Percentiles rank a stretch among this genome's conserved stretches.
phyloP scores from a whole-genome alignment of 2,888 invertebrate genomes.

The Lochmaea crataegi region DNA sequence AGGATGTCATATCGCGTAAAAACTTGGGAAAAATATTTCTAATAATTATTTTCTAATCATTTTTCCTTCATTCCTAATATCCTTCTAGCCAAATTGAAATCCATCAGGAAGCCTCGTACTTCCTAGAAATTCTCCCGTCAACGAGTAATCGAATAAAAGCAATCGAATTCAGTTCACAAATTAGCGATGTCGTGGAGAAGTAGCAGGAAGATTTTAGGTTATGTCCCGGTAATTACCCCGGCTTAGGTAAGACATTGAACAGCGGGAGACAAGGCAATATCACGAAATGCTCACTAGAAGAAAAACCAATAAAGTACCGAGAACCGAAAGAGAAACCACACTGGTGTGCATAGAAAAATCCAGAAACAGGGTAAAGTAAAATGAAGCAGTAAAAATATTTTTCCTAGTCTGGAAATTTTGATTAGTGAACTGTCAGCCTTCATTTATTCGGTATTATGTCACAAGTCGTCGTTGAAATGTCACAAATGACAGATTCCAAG shows the following conservation, averaged over 20 bases:
- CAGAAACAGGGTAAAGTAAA: not conserved
- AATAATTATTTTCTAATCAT: too few relatives aligned
- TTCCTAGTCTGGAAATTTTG: too few relatives aligned
- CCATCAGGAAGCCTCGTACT: slow-evolving; percentile 5
- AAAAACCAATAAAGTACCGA: slow-evolving; percentile 62
- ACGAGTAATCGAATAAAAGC: slow-evolving; percentile 28
- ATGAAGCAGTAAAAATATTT: too few relatives aligned
- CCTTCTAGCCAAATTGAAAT: too few relatives aligned
- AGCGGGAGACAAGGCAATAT: slow-evolving; percentile 57
- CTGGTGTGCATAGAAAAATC: not conserved
- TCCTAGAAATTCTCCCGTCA: too few relatives aligned
- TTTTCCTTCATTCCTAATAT: too few relatives aligned
- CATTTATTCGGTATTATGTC: too few relatives aligned
- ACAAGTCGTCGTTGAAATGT: too few relatives aligned
- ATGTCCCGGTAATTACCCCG: slow-evolving; percentile 57
- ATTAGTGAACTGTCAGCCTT: too few relatives aligned
- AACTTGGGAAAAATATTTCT: too few relatives aligned
- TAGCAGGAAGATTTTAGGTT: slow-evolving; percentile 45
- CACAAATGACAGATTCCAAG: too few relatives aligned
- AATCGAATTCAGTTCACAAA: slow-evolving; percentile 39
- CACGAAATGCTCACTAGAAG: slow-evolving; percentile 54
- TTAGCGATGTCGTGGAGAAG: slow-evolving; percentile 41
- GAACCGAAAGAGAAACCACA: slow-evolving; percentile 27
- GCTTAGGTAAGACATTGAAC: slow-evolving; percentile 56
- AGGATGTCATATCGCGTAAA: too few relatives aligned